Conservation (phyloP, 2,888 invertebrate genomes). For the Chloroclysta siterata region DNA sequence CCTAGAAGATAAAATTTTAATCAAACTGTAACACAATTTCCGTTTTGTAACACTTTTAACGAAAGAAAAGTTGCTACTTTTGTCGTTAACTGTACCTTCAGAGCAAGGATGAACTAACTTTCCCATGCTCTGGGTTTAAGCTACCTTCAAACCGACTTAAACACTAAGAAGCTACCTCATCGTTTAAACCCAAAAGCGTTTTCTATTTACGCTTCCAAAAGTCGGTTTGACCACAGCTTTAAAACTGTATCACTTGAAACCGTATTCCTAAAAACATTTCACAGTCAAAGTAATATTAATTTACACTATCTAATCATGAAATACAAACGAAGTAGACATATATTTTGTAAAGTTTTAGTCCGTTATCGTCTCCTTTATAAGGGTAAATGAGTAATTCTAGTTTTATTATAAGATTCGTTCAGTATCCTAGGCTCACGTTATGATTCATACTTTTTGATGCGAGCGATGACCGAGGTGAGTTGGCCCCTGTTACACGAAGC, state of each 20-base stretch:
- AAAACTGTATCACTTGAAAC: slow-evolving; percentile 5
- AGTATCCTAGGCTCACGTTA: slow-evolving; percentile 74
- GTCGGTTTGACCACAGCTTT: background rate
- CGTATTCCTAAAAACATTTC: slow-evolving; percentile 18
- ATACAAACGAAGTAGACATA: slow-evolving; percentile 3
- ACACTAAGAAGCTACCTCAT: background rate
- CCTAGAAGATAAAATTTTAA: no score
- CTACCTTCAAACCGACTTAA: slow-evolving; percentile 5
- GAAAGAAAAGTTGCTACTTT: no score
- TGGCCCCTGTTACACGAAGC: slow-evolving; percentile 85
- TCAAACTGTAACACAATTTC: no score
- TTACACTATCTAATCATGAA: background rate
- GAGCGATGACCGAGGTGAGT: slow-evolving; percentile 80
- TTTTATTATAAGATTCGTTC: slow-evolving; percentile 34
- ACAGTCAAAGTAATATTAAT: slow-evolving; percentile 12
- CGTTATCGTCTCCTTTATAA: slow-evolving; percentile 23
- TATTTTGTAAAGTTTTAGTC: slow-evolving; percentile 15
- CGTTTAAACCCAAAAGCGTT: background rate
- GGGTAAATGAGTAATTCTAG: slow-evolving; percentile 14
- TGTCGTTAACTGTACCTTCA: no score
- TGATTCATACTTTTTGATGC: slow-evolving; percentile 67
- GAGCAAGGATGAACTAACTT: no score
- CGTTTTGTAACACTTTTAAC: no score
- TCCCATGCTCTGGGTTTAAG: background rate
- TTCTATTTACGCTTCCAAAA: background rate